These are phyloP conservation scores for Calameuta pallipes DNA, from an alignment of 2,888 invertebrate genomes.

Conservation along the genomic window DNA sequence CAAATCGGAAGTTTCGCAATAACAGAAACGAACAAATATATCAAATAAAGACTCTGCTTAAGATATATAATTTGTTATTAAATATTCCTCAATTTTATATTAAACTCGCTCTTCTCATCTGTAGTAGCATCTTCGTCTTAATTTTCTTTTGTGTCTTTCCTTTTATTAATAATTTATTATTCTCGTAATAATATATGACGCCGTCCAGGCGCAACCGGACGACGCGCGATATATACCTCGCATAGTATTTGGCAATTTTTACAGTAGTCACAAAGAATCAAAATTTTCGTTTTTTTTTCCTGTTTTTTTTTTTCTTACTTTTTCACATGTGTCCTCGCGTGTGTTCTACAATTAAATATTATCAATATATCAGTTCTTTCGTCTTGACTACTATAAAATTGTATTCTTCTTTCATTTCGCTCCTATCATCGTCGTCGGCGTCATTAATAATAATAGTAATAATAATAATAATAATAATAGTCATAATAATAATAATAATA, in stretches of 20 bases:
- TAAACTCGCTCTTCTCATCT: constrained; percentile 34
- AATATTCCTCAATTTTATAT: constrained; percentile 65
- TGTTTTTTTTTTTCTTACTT: constrained; percentile 9
- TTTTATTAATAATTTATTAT: constrained; percentile 67
- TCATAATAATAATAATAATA: background rate
- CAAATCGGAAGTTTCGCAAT: constrained; percentile 34
- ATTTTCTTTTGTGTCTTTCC: background rate
- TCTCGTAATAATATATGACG: constrained; percentile 63
- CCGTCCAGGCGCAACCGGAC: constrained; percentile 47
- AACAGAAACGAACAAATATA: constrained; percentile 40
- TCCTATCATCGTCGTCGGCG: constrained; percentile 20
- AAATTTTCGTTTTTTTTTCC: constrained; percentile 45
- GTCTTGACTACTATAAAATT: constrained; percentile 65
- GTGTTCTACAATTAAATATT: constrained; percentile 60
- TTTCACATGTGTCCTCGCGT: constrained; percentile 13
- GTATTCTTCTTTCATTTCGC: constrained; percentile 55
- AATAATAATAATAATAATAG: no score
- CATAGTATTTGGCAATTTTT: constrained; percentile 65
- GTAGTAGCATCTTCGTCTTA: background rate
- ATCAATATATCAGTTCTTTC: constrained; percentile 71
- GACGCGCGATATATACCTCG: constrained; percentile 48
- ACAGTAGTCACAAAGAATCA: constrained; percentile 63
- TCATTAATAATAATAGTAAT: background rate
- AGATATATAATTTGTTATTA: constrained; percentile 63
- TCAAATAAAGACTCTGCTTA: constrained; percentile 62